Conservation (phyloP, 2,113 vertebrate genomes). For the Xiphophorus maculatus region DNA sequence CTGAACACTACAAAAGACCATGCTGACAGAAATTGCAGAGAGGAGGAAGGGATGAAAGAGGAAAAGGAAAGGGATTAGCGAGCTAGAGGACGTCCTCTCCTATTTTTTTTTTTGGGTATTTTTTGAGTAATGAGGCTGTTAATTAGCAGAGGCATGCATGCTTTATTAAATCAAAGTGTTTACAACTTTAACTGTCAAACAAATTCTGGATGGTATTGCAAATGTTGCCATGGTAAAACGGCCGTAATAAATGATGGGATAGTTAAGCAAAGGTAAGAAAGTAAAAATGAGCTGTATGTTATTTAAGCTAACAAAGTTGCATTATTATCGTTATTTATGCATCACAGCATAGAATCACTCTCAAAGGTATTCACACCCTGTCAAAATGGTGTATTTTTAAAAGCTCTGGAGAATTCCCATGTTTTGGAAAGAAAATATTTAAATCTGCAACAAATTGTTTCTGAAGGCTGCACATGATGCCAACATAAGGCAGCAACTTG, state of each 20-base stretch:
- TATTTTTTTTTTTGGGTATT: conserved; percentile 20
- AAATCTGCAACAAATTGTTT: neutral
- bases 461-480: neutral
- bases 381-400: neutral
- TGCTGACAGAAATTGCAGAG: conserved; percentile 11
- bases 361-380: too few relatives aligned
- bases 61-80: conserved; percentile 31
- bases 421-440: neutral
- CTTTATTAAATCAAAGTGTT: conserved; percentile 82
- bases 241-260: conserved; percentile 28
- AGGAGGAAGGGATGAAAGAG: conserved; percentile 30
- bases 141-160: conserved; percentile 75
- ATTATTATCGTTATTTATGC: too few relatives aligned
- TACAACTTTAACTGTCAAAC: conserved; percentile 74
- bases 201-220: conserved; percentile 58
- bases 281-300: conserved; percentile 21
- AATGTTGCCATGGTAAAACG: conserved; percentile 64
- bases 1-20: conserved; percentile 24
- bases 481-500: neutral
- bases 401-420: neutral
- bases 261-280: conserved; percentile 8
- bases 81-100: conserved; percentile 42
- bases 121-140: conserved; percentile 79
- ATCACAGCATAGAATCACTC: too few relatives aligned
- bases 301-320: neutral